Percentiles rank a stretch among this genome's conserved stretches.
These are phyloP conservation scores for Axea sp. DNA, from an alignment of 2,888 invertebrate genomes.

Conservation along the genomic window DNA sequence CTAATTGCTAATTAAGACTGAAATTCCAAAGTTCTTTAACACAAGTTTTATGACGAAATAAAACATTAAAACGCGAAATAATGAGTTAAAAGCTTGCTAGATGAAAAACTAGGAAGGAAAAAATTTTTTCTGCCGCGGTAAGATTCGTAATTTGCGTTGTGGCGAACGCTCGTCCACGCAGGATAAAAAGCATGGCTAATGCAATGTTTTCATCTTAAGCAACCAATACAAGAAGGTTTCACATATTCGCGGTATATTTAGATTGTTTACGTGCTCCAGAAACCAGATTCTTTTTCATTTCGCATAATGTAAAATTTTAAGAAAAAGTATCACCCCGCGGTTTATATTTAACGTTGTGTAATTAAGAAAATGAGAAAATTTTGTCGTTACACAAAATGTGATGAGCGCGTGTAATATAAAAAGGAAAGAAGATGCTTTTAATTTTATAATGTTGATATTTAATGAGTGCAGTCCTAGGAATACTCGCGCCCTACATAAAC, in stretches of 20 bases:
- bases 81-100: conserved; percentile 25
- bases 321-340: conserved; percentile 8
- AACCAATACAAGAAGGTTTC: conserved; percentile 34
- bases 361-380: conserved; percentile 48
- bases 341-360: conserved; percentile 44
- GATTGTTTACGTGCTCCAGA: conserved; percentile 38
- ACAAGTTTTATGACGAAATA: conserved; percentile 38
- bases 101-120: conserved; percentile 23
- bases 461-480: conserved; percentile 20
- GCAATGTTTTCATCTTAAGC: conserved; percentile 35
- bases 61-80: conserved; percentile 30
- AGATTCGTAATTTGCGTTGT: conserved; percentile 33
- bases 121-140: conserved; percentile 18
- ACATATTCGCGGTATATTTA: conserved; percentile 37
- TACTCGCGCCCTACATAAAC: conserved; percentile 17
- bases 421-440: conserved; percentile 14
- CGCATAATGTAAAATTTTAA: conserved; percentile 7
- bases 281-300: conserved; percentile 32
- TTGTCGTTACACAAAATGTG: conserved; percentile 36
- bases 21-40: conserved; percentile 39
- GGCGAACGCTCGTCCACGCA: conserved; percentile 26
- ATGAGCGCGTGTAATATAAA: conserved; percentile 20
- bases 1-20: conserved; percentile 46
- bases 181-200: conserved; percentile 45
- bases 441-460: conserved; percentile 40